These are phyloP conservation scores for Psix sp. DNA, from an alignment of 1,140 invertebrate genomes.

Conservation along the genomic window DNA sequence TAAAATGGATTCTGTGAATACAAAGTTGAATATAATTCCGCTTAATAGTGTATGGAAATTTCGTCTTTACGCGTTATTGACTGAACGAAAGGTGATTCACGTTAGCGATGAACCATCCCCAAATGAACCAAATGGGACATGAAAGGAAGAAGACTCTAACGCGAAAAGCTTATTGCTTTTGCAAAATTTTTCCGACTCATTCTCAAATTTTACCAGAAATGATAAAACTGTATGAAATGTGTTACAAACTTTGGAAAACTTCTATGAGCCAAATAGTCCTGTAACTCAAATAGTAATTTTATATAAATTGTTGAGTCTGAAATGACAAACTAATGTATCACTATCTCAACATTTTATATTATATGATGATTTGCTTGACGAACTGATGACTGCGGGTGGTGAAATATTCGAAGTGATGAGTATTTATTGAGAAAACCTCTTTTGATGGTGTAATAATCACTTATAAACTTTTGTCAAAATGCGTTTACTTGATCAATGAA, in stretches of 20 bases:
- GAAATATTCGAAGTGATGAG: constrained; percentile 6
- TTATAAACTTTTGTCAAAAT: constrained; percentile 3
- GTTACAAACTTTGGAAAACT: constrained; percentile 65
- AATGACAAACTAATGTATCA: neutral
- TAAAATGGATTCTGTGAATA: constrained; percentile 11
- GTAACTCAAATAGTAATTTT: constrained; percentile 5
- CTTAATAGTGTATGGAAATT: constrained; percentile 55
- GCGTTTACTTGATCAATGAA: constrained; percentile 4
- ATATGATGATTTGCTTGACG: constrained; percentile 1
- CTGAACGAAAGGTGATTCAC: constrained; percentile 15
- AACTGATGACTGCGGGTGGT: constrained; percentile 2
- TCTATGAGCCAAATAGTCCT: constrained; percentile 32
- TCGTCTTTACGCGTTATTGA: constrained; percentile 24
- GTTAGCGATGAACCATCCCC: constrained; percentile 6
- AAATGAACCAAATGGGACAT: constrained; percentile 32
- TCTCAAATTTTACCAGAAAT: constrained; percentile 63
- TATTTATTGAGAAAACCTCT: neutral
- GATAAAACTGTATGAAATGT: constrained; percentile 49
- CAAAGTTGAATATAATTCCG: constrained; percentile 35
- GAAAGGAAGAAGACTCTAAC: constrained; percentile 61
- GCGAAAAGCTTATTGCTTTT: constrained; percentile 67
- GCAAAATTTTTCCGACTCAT: constrained; percentile 67
- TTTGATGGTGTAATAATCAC: constrained; percentile 2
- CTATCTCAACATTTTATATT: constrained; percentile 1
- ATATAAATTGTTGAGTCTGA: neutral